Evolutionary conservation across 2,888 invertebrate species (phyloP), one percentile per base, ranked within the genome.

Genomic region (Rhopalosiphum nymphaeae): DNA sequence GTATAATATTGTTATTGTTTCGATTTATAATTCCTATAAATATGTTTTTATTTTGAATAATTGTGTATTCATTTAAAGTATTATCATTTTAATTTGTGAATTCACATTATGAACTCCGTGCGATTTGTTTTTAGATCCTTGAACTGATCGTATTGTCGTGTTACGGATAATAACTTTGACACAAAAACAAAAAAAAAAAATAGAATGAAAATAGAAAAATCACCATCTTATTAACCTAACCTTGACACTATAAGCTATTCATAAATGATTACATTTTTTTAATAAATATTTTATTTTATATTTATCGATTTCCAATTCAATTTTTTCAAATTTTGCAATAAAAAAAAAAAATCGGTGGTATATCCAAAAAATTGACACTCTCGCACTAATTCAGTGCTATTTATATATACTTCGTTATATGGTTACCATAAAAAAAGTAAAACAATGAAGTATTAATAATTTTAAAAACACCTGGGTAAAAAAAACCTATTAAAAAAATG

Each of bases 161-260:
- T 84, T 93, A 89, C 46, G 84, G 89, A 49, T 93, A 85, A 89
- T 93, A 90, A 85, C 46, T 89, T n/a, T 36, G 78, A 56, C 36
- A 84, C 36, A 85, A 46, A 93, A 85, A 84, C 26, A 85, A 46
- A 78, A 85, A 46, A 93, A 85, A 84, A 57, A 85, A 56, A 90
- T 44, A 42, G 67, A 57, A 89, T 57, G n/a, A 42, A 93, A 89
- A 61, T 49, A 57, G 56, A 44, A 93, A 85, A 42, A 89, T 85
- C 36, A 36, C 36, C 56, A n/a, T 56, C 21, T 89, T 89, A 85
- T 89, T 85, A 67, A 57, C 36, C 29, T 36, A 36, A 57, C 93
- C 93, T 85, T 93, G 93, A 85, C 89, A 89, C 78, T 7, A 78
- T 36, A 78, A 78, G 21, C 36, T 21, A 78, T 36, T 36, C 3